Percentiles rank a stretch among this genome's conserved stretches.
Evolutionary conservation across 2,113 vertebrate species (phyloP).

Genomic region (Elachura formosa): DNA sequence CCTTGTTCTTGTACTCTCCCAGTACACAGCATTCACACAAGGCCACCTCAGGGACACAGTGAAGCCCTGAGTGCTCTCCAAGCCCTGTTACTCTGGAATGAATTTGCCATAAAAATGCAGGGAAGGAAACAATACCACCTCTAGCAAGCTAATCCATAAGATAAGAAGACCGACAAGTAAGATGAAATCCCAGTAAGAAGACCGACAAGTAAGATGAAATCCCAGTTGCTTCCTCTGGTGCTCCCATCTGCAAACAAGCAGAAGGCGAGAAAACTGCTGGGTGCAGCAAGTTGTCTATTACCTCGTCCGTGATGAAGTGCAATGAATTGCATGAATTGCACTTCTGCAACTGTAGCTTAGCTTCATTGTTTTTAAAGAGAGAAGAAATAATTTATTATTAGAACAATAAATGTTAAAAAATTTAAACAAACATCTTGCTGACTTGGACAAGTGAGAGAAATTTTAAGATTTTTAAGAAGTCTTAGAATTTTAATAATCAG

Average conservation of each 20-base stretch:
- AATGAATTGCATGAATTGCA: too few relatives aligned
- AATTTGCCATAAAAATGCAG: background rate
- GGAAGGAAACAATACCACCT: background rate
- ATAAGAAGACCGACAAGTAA: background rate
- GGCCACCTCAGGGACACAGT: background rate
- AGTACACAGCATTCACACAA: background rate
- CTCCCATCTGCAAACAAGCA: background rate
- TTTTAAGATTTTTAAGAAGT: background rate
- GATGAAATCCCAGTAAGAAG: background rate
- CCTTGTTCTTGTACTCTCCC: background rate
- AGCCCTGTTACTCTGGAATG: background rate
- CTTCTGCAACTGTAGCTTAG: background rate
- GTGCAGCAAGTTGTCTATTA: background rate
- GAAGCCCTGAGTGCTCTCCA: background rate
- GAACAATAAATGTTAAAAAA: background rate
- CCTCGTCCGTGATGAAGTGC: background rate
- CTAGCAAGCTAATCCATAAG: background rate
- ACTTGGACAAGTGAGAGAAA: background rate
- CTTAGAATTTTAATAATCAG: background rate
- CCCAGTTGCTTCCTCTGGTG: background rate
- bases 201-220: background rate
- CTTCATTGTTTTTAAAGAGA: background rate
- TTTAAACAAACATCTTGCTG: background rate
- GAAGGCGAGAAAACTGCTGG: background rate
- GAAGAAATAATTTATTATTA: background rate